Conservation (phyloP, 2,888 invertebrate species). For the Tetheella fluctuosa region DNA sequence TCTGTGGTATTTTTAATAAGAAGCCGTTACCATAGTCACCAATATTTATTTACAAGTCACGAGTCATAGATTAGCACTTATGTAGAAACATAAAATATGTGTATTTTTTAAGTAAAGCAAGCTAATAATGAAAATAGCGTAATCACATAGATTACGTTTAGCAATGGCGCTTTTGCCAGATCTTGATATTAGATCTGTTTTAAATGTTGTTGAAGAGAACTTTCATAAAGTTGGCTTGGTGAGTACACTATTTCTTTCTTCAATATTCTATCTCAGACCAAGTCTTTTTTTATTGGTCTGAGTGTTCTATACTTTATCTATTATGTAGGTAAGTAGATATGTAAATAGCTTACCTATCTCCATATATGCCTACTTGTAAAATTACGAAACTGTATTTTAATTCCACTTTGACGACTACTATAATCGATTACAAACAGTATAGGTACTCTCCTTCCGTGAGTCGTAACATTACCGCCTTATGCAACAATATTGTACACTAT, state of each 20-base stretch:
- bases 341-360: too few species aligned
- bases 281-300: too few species aligned
- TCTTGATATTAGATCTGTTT: constrained; percentile 59
- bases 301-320: too few species aligned
- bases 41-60: background rate
- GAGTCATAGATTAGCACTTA: background rate
- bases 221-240: constrained; percentile 63
- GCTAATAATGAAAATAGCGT: constrained; percentile 2
- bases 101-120: background rate
- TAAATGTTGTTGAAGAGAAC: constrained; percentile 73
- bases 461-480: too few species aligned
- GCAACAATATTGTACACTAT: too few species aligned
- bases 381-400: too few species aligned
- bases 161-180: constrained; percentile 55
- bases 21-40: background rate
- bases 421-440: too few species aligned
- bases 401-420: too few species aligned
- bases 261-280: too few species aligned
- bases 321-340: too few species aligned
- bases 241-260: constrained; percentile 35
- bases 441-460: too few species aligned
- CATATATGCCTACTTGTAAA: too few species aligned
- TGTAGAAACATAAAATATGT: background rate
- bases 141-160: constrained; percentile 5
- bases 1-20: background rate